A percentile compares a stretch with the other conserved stretches of the same genome.
phyloP scores from a whole-genome alignment of 2,888 invertebrate species.

The Myopa tessellatipennis region DNA sequence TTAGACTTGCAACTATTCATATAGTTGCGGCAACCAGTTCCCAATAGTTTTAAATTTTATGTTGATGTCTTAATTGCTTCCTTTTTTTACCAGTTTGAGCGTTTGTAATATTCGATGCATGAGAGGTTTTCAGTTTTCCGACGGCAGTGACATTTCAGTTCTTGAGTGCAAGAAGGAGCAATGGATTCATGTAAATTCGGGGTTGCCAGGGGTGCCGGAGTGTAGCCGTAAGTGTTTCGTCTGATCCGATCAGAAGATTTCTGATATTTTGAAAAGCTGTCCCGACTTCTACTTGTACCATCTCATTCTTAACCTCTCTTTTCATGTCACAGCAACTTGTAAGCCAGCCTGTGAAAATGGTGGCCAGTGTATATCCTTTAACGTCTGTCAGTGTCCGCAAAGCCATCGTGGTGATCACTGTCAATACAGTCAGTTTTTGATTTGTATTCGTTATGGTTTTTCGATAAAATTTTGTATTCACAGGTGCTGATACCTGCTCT shows the following conservation, averaged over 20 bases:
- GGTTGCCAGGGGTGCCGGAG: slow-evolving; percentile 75
- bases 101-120: slow-evolving; percentile 76
- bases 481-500: not conserved
- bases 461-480: not conserved
- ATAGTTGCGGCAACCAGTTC: too few species aligned
- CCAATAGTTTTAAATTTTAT: too few species aligned
- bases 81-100: slow-evolving; percentile 66
- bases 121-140: slow-evolving; percentile 77
- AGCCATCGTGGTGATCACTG: slow-evolving; percentile 70
- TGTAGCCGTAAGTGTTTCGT: slow-evolving; percentile 73
- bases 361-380: slow-evolving; percentile 81
- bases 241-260: not conserved
- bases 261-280: not conserved
- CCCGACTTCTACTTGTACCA: not conserved
- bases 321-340: slow-evolving; percentile 70
- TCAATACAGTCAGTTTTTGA: slow-evolving; percentile 58
- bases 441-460: not conserved
- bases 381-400: slow-evolving; percentile 82
- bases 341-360: slow-evolving; percentile 82
- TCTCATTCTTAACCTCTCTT: not conserved
- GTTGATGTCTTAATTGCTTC: slow-evolving; percentile 3
- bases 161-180: slow-evolving; percentile 77
- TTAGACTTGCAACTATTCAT: too few species aligned
- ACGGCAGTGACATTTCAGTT: slow-evolving; percentile 77
- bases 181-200: slow-evolving; percentile 77